Conservation (phyloP, 2,113 vertebrate genomes). For the Nicator chloris region DNA sequence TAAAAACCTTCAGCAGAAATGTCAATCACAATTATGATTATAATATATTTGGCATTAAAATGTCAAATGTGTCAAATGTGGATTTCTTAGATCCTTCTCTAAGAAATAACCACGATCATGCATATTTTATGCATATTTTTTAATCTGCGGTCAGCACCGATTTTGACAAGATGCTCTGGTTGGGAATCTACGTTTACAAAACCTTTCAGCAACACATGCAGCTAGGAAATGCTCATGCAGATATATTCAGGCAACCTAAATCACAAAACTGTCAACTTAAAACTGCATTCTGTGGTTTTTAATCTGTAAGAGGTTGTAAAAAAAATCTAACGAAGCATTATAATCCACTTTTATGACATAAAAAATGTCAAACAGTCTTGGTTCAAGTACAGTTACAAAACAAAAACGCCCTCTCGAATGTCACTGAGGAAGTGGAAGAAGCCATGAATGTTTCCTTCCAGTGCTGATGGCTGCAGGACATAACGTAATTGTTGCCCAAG, state of each 20-base stretch:
- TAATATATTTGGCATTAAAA: conserved; percentile 12
- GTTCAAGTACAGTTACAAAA: conserved; percentile 21
- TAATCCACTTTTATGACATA: not conserved
- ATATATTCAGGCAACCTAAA: not conserved
- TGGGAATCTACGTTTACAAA: not conserved
- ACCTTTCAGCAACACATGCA: not conserved
- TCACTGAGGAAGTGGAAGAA: conserved; percentile 41
- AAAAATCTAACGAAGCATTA: not conserved
- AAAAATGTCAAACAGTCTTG: not conserved
- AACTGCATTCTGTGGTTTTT: not conserved
- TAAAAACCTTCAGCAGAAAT: conserved; percentile 12
- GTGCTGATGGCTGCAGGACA: conserved; percentile 44
- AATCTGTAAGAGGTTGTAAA: not conserved
- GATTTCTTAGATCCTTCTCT: not conserved
- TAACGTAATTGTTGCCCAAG: conserved; percentile 59
- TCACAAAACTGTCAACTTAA: not conserved
- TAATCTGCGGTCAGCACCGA: not conserved
- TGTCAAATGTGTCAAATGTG: not conserved
- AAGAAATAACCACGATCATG: not conserved
- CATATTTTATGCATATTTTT: not conserved
- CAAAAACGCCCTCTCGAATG: not conserved
- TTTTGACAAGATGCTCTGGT: not conserved
- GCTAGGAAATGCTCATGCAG: not conserved
- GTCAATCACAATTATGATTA: conserved; percentile 23
- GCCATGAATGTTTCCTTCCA: not conserved